Evolutionary conservation across 1,140 invertebrate genomes (phyloP), one percentile per base, ranked within the genome.

Genomic region (Neotoxoptera formosana): DNA sequence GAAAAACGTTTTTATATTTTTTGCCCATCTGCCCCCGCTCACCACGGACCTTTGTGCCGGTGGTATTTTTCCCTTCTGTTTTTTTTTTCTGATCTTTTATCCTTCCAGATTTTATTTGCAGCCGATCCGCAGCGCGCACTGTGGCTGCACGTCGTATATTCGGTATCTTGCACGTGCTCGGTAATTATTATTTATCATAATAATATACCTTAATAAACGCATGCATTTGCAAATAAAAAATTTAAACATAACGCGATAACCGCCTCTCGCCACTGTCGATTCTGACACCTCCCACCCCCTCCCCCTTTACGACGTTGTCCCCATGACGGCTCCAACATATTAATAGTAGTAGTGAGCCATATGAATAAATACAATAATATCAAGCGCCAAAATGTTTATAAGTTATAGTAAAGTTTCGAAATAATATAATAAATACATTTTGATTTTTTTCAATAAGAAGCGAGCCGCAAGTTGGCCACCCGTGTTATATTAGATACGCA

Each of bases 1-100:
- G 60, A 76, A 76, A 76, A 76, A 30, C 60, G 60, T 76, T 76
- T 67, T 76, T 67, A 67, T 76, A 76, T 76, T 17, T 76, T 67
- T 76, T n/a, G n/a, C 60, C 60, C 14, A 76, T 76, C 30, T 76
- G 30, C 30, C n/a, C 14, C n/a, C 14, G 30, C 17, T n/a, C 4
- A 7, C n/a, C n/a, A n/a, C n/a, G n/a, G 30, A 76, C 60, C 60
- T 76, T 76, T 76, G 30, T 20, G 60, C 11, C 30, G n/a, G 14
- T 76, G 60, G 30, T n/a, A n/a, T 41, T 67, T 67, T 17, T 30
- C 30, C 14, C 17, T n/a, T 76, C 14, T 17, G 17, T 76, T 76
- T 76, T 67, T 60, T 51, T 56, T 56, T n/a, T 14, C n/a, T n/a
- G n/a, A 76, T 76, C 30, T 76, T 76, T 76, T 76, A 76, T 76